A percentile compares a stretch with the other conserved stretches of the same genome.
Conservation (phyloP, 2,113 vertebrate species). For the Chelonoidis abingdonii region DNA sequence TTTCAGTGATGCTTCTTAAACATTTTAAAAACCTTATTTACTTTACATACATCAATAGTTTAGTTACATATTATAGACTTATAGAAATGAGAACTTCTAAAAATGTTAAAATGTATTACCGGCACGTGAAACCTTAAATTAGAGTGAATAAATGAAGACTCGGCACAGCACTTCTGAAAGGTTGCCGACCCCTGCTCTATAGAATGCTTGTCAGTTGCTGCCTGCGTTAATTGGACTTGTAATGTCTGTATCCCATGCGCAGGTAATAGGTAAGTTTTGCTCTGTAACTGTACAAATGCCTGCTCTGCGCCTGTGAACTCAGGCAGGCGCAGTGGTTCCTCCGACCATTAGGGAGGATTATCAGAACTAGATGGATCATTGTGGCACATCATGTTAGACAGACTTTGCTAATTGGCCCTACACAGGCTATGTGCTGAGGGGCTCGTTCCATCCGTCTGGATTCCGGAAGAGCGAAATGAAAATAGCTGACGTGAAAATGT, state of each 20-base stretch:
- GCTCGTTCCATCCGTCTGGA: not conserved
- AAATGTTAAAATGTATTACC: no score
- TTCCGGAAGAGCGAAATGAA: not conserved
- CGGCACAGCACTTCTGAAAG: no score
- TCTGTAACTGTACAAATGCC: not conserved
- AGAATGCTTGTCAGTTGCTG: not conserved
- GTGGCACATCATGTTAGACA: not conserved
- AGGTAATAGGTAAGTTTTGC: not conserved
- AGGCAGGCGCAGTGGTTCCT: not conserved
- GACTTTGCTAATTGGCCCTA: not conserved
- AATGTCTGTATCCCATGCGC: not conserved
- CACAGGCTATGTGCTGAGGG: not conserved
- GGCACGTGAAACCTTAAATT: no score
- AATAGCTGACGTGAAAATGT: not conserved
- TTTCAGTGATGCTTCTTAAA: no score
- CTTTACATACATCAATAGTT: no score
- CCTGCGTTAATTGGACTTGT: not conserved
- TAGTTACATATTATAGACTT: no score
- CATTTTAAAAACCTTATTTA: no score
- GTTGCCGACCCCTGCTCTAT: not conserved
- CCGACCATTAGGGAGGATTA: not conserved
- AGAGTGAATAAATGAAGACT: no score
- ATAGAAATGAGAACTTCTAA: no score
- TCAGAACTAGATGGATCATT: not conserved
- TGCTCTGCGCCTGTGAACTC: not conserved